A percentile compares a stretch with the other conserved stretches of the same genome.
Evolutionary conservation across 2,888 invertebrate genomes (phyloP).

Genomic region (Serripes groenlandicus): DNA sequence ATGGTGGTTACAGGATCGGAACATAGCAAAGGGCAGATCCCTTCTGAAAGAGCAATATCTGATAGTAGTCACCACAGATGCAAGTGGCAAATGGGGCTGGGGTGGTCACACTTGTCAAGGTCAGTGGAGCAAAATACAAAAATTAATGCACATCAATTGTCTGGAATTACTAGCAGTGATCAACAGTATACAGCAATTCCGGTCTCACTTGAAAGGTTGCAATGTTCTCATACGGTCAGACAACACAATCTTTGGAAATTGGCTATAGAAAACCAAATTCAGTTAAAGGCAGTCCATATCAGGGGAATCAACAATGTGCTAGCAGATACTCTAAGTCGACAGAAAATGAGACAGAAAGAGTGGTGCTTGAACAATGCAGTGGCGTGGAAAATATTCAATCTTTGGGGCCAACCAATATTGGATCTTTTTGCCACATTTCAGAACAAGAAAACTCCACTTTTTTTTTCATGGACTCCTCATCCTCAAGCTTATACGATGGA

Average conservation of each 20-base stretch:
- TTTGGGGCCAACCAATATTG: constrained; percentile 37
- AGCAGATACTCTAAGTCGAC: constrained; percentile 47
- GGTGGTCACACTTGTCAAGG: constrained; percentile 39
- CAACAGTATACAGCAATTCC: constrained; percentile 23
- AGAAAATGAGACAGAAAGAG: constrained; percentile 38
- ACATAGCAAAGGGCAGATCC: constrained; percentile 40
- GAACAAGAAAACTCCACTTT: constrained; percentile 44
- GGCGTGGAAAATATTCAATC: constrained; percentile 40
- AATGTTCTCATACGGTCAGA: constrained; percentile 48
- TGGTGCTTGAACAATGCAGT: constrained; percentile 50
- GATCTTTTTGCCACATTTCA: constrained; percentile 46
- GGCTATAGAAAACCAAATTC: constrained; percentile 42
- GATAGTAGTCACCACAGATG: constrained; percentile 57
- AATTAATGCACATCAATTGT: constrained; percentile 47
- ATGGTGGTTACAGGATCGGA: too few species aligned
- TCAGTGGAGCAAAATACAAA: constrained; percentile 27
- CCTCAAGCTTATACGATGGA: constrained; percentile 48
- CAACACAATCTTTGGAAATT: constrained; percentile 51
- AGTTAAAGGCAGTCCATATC: constrained; percentile 55
- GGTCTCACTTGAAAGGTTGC: constrained; percentile 13
- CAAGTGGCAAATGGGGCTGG: constrained; percentile 38
- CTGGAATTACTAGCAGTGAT: constrained; percentile 50
- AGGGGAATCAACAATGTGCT: constrained; percentile 46
- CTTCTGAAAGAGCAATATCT: not conserved
- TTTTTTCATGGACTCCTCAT: constrained; percentile 51